A percentile compares a stretch with the other conserved stretches of the same genome.
Conservation (phyloP, 2,888 invertebrate species). For the Drosophila koepferae region DNA sequence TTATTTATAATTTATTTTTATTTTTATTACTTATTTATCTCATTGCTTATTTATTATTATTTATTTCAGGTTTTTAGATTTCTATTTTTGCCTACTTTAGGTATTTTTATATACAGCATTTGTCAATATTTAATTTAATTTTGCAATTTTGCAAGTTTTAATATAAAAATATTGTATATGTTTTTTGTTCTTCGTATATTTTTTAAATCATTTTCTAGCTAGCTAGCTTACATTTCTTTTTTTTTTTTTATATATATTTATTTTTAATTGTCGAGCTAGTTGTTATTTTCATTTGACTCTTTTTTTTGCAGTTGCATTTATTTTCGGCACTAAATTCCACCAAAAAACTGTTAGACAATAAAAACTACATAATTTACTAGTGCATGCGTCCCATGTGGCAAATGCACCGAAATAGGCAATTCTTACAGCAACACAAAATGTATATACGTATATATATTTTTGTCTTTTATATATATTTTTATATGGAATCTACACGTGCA, state of each 20-base stretch:
- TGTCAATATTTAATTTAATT: no score
- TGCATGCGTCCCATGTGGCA: slow-evolving; percentile 15
- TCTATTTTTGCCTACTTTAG: no score
- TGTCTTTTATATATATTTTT: not conserved
- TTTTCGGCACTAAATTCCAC: slow-evolving; percentile 13
- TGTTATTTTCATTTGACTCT: not conserved
- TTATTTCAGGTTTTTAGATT: no score
- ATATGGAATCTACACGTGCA: slow-evolving; percentile 27
- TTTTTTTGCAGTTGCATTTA: not conserved
- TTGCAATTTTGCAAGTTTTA: no score
- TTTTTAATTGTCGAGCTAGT: not conserved
- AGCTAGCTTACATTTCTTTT: not conserved
- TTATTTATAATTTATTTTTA: no score
- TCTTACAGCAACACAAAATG: slow-evolving; percentile 36
- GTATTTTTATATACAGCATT: no score
- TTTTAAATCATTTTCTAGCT: no score
- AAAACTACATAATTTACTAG: slow-evolving; percentile 35
- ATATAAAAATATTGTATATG: no score
- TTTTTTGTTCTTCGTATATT: no score
- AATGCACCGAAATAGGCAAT: slow-evolving; percentile 39
- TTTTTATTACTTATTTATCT: no score
- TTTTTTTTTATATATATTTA: no score
- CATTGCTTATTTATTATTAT: no score
- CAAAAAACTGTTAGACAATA: slow-evolving; percentile 31
- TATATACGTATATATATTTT: not conserved